A percentile compares a stretch with the other conserved stretches of the same genome.
phyloP scores from a whole-genome alignment of 2,888 invertebrate genomes.

The Chironomus tentans region DNA sequence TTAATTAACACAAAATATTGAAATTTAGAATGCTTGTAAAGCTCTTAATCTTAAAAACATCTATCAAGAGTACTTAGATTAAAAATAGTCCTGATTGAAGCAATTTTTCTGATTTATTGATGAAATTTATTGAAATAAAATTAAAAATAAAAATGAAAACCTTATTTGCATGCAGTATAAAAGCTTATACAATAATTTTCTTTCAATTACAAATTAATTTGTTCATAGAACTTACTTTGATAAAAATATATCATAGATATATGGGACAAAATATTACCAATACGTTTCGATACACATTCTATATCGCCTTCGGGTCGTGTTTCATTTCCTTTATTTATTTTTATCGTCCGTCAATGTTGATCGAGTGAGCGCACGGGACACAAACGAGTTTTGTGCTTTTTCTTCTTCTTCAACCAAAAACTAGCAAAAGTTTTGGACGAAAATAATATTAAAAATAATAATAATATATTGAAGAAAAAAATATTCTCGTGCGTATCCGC shows the following conservation, averaged over 20 bases:
- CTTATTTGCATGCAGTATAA: not conserved
- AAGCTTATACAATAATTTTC: not conserved
- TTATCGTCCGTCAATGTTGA: not conserved
- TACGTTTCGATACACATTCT: constrained; percentile 37
- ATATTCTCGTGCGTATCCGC: constrained; percentile 1
- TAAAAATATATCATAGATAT: constrained; percentile 95
- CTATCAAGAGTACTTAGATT: not conserved
- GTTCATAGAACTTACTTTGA: constrained; percentile 94
- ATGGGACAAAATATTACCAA: constrained; percentile 81
- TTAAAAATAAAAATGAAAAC: not conserved
- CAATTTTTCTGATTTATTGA: not conserved
- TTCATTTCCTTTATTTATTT: not conserved
- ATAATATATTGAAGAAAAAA: not conserved
- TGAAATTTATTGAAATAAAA: not conserved
- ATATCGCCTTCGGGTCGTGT: not conserved
- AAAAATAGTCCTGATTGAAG: not conserved
- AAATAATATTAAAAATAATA: no score
- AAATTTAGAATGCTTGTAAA: no score
- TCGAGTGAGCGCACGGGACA: not conserved
- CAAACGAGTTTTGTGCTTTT: not conserved
- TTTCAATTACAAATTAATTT: constrained; percentile 31
- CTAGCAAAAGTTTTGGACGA: no score
- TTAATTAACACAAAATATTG: no score
- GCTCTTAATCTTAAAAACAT: not conserved
- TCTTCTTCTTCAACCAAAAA: no score